These are phyloP conservation scores for Hesperia comma DNA, from an alignment of 2,888 invertebrate species.

Conservation along the genomic window DNA sequence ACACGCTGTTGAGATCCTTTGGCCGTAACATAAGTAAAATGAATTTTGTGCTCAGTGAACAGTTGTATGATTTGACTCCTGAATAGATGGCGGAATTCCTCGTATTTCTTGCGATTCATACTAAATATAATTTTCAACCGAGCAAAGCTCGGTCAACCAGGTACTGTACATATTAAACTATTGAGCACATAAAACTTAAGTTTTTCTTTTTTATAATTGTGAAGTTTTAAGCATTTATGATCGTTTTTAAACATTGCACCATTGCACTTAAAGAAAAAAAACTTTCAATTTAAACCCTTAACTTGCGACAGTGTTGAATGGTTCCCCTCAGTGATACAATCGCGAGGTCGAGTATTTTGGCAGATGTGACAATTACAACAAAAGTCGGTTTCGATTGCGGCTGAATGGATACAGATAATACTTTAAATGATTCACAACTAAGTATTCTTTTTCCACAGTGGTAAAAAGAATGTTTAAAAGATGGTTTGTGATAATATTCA, in stretches of 20 bases:
- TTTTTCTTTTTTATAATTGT: too few relatives aligned
- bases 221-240: background rate
- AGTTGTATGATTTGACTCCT: too few relatives aligned
- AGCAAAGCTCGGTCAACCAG: too few relatives aligned
- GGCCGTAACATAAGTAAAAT: too few relatives aligned
- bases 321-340: conserved; percentile 35
- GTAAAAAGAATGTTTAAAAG: conserved; percentile 29
- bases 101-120: too few relatives aligned
- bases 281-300: conserved; percentile 47
- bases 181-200: too few relatives aligned
- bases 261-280: conserved; percentile 25
- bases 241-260: too few relatives aligned
- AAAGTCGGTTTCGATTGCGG: conserved; percentile 75
- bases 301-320: conserved; percentile 46
- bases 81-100: too few relatives aligned
- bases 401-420: conserved; percentile 72
- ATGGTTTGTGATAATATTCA: conserved; percentile 12
- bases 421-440: conserved; percentile 59
- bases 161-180: too few relatives aligned
- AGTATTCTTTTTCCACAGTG: conserved; percentile 34
- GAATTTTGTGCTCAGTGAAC: too few relatives aligned
- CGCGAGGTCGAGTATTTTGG: conserved; percentile 56
- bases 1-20: too few relatives aligned
- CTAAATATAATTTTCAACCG: too few relatives aligned
- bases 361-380: conserved; percentile 80